A percentile compares a stretch with the other conserved stretches of the same genome.
These are phyloP conservation scores for Phania funesta DNA, from an alignment of 2,888 invertebrate genomes.

Conservation along the genomic window DNA sequence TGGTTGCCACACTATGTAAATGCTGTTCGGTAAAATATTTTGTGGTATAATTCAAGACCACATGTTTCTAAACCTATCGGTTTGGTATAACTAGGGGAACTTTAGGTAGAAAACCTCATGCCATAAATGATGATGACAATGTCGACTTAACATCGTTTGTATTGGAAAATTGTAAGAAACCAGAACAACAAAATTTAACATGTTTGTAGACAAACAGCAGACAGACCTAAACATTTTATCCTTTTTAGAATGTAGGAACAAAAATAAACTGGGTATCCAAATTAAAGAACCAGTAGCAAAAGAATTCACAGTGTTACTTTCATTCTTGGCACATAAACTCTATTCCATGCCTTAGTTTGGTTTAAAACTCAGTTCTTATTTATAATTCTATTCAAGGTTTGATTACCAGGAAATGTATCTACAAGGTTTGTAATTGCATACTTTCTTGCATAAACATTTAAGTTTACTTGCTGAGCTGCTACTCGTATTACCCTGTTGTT, in stretches of 20 bases:
- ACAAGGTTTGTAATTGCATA: too few species aligned
- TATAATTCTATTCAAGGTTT: too few species aligned
- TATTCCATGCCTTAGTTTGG: too few species aligned
- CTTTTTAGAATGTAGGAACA: background rate
- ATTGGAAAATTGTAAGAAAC: slow-evolving; percentile 20
- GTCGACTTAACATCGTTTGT: slow-evolving; percentile 20
- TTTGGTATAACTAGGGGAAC: slow-evolving; percentile 45
- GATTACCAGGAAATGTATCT: too few species aligned
- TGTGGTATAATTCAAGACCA: slow-evolving; percentile 28
- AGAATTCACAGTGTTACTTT: too few species aligned
- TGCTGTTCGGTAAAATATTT: slow-evolving; percentile 14
- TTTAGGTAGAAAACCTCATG: slow-evolving; percentile 37
- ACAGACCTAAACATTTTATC: background rate
- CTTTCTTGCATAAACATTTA: too few species aligned
- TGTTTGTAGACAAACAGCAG: background rate
- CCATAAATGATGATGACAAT: slow-evolving; percentile 22
- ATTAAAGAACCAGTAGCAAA: background rate
- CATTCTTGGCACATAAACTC: too few species aligned
- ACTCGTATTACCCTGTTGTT: too few species aligned
- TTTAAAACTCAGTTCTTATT: too few species aligned
- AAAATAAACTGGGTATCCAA: background rate
- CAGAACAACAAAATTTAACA: background rate
- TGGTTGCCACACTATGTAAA: slow-evolving; percentile 55
- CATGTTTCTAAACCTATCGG: slow-evolving; percentile 52
- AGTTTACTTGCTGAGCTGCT: too few species aligned